phyloP scores from a whole-genome alignment of 2,113 vertebrate species.

The Macroglossus sobrinus region DNA sequence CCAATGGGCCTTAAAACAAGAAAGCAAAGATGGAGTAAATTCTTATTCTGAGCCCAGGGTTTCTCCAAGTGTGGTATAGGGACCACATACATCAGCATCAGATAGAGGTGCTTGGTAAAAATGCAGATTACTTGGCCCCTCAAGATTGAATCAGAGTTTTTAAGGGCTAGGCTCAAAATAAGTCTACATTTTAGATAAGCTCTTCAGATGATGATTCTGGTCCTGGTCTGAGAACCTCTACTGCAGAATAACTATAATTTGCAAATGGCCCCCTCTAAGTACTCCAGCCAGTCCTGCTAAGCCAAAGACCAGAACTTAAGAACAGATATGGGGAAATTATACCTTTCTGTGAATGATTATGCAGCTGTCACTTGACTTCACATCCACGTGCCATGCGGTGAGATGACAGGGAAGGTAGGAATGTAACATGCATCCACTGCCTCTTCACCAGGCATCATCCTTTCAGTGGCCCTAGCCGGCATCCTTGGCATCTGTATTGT shows the following conservation, averaged over 20 bases:
- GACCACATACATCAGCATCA: background rate
- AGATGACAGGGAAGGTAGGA: background rate
- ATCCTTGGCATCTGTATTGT: conserved; percentile 82
- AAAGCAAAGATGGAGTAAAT: background rate
- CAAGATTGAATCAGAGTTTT: background rate
- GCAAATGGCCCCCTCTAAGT: background rate
- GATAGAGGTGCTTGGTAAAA: background rate
- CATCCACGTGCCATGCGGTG: background rate
- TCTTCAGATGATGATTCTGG: background rate
- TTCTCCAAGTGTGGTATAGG: conserved; percentile 47
- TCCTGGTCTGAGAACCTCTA: conserved; percentile 19
- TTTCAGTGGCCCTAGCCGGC: conserved; percentile 80
- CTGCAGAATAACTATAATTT: background rate
- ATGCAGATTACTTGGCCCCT: background rate
- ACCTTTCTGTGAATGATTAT: background rate
- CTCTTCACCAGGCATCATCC: conserved; percentile 84
- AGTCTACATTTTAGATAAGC: background rate
- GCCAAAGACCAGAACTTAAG: conserved; percentile 6
- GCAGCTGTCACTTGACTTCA: background rate
- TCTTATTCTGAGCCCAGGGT: background rate
- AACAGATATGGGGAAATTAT: background rate
- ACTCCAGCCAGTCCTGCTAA: background rate
- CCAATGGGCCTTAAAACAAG: background rate
- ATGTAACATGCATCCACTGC: background rate
- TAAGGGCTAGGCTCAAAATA: background rate